A percentile compares a stretch with the other conserved stretches of the same genome.
Conservation (phyloP, 2,113 vertebrate species). For the Myrmophylax atrothorax region DNA sequence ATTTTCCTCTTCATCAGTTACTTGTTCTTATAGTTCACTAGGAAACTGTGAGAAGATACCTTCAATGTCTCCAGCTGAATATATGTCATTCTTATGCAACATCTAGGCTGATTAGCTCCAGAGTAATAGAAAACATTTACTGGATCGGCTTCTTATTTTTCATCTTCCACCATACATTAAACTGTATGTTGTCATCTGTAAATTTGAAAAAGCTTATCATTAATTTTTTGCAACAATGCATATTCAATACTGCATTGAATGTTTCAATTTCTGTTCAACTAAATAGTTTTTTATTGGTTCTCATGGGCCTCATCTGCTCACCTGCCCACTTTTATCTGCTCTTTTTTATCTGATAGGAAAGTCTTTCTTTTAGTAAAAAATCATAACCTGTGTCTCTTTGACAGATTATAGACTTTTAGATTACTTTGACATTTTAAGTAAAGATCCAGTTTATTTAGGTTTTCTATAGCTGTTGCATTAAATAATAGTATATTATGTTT, state of each 20-base stretch:
- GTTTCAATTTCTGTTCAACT: not conserved
- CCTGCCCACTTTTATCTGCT: not conserved
- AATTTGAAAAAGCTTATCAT: not conserved
- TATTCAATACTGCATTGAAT: not conserved
- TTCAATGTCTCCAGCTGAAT: not conserved
- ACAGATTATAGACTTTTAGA: not conserved
- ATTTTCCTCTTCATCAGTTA: constrained; percentile 37
- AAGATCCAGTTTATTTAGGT: fast-evolving
- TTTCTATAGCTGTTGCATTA: not conserved
- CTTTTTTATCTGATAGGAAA: constrained; percentile 10
- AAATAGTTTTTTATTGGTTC: constrained; percentile 20
- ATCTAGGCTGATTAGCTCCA: not conserved
- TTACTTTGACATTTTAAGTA: not conserved
- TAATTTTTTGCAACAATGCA: not conserved
- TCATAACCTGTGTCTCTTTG: not conserved
- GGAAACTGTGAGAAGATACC: not conserved
- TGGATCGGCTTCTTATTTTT: not conserved
- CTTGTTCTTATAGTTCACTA: not conserved
- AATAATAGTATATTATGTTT: not conserved
- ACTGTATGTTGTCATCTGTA: not conserved
- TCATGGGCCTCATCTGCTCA: not conserved
- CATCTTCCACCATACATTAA: not conserved
- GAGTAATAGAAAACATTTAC: not conserved
- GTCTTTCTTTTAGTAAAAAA: constrained; percentile 5
- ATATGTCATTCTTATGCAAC: not conserved